A percentile compares a stretch with the other conserved stretches of the same genome.
phyloP scores from a whole-genome alignment of 2,797 vertebrate species.

The Gorsachius magnificus region DNA sequence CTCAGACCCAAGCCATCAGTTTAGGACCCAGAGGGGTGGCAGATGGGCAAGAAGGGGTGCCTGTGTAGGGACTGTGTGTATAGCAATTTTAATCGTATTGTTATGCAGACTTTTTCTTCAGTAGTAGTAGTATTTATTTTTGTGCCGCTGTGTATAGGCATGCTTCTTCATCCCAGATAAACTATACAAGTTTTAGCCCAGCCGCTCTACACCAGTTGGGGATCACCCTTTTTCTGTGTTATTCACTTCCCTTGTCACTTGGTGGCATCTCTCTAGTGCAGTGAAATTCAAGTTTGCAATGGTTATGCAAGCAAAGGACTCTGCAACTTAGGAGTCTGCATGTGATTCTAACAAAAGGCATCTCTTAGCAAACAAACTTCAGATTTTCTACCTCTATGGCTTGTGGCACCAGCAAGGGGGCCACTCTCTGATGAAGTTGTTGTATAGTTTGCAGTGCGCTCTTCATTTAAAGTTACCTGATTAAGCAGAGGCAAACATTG shows the following conservation, averaged over 20 bases:
- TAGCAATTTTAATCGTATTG: no score
- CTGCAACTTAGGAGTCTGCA: not conserved
- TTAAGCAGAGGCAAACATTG: not conserved
- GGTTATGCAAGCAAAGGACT: not conserved
- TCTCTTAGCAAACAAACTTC: not conserved
- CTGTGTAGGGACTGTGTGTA: no score
- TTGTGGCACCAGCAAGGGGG: not conserved
- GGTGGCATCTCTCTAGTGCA: not conserved
- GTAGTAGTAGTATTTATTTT: no score
- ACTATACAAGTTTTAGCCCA: no score
- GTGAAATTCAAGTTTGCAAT: not conserved
- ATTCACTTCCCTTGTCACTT: not conserved
- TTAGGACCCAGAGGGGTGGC: no score
- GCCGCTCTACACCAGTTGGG: no score
- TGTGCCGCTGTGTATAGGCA: no score
- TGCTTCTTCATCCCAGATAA: no score
- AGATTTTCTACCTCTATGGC: not conserved
- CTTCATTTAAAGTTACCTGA: not conserved
- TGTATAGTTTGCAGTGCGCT: not conserved
- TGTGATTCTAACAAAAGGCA: not conserved
- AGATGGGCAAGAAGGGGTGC: no score
- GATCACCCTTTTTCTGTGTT: no score
- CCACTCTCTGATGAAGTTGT: not conserved
- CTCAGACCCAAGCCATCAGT: no score
- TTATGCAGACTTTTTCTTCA: no score